Evolutionary conservation across 2,888 invertebrate species (phyloP).

Genomic region (Drosophila meridionalis): DNA sequence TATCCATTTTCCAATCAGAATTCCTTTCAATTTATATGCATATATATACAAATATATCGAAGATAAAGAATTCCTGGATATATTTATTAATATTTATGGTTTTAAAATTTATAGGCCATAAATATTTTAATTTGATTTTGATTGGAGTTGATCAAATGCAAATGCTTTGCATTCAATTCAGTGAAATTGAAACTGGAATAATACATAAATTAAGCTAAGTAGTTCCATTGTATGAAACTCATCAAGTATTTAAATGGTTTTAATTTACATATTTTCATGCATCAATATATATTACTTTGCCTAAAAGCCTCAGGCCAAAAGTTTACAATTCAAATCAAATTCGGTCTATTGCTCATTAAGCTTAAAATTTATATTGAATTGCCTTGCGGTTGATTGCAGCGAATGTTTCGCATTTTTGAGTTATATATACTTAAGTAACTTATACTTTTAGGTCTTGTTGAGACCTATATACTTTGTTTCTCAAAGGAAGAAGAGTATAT

Average conservation of each 20-base stretch:
- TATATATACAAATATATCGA: too few relatives aligned
- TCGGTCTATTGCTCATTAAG: not conserved
- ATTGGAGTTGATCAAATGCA: not conserved
- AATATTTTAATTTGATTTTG: not conserved
- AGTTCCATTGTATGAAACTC: not conserved
- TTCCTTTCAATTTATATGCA: too few relatives aligned
- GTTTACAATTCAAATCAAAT: not conserved
- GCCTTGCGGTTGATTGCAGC: not conserved
- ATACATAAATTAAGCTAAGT: not conserved
- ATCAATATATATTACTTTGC: not conserved
- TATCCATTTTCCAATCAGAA: not conserved
- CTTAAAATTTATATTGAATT: not conserved
- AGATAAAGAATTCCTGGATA: not conserved
- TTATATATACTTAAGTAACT: not conserved
- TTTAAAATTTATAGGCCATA: not conserved
- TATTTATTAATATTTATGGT: not conserved
- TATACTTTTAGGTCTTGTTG: not conserved
- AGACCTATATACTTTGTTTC: too few relatives aligned
- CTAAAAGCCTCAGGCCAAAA: not conserved
- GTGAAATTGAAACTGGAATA: not conserved
- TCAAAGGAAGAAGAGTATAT: not conserved
- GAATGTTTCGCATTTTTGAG: not conserved
- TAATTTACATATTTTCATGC: not conserved
- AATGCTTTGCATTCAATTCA: not conserved
- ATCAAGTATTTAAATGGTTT: too few relatives aligned